phyloP scores from a whole-genome alignment of 2,888 invertebrate species.

The Adelognathus sp. region DNA sequence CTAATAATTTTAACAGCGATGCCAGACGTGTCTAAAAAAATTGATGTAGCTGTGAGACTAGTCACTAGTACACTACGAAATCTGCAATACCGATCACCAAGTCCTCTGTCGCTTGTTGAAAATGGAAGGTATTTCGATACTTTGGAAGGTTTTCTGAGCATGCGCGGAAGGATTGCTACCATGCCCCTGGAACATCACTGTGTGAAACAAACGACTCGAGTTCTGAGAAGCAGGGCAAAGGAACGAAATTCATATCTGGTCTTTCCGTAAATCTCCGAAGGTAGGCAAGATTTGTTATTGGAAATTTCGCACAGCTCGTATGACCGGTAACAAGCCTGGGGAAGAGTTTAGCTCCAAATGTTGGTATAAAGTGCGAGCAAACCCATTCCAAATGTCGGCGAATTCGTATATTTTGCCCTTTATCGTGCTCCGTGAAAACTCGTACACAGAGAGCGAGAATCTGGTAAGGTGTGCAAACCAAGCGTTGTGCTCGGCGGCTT shows the following conservation, averaged over 20 bases:
- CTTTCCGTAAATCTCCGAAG: not conserved
- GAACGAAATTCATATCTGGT: not conserved
- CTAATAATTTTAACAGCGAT: no score
- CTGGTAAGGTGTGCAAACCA: conserved; percentile 6
- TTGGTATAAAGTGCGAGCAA: conserved; percentile 3
- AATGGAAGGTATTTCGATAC: no score
- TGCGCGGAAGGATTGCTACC: no score
- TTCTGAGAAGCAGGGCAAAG: no score
- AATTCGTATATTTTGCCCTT: conserved; percentile 24
- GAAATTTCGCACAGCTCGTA: not conserved
- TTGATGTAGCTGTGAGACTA: no score
- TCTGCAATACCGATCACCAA: no score
- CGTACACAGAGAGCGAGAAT: conserved; percentile 22
- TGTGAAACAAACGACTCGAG: no score
- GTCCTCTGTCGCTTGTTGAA: no score
- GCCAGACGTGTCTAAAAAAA: no score
- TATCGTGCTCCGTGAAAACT: no score
- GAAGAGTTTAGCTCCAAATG: not conserved
- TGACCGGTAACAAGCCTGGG: not conserved
- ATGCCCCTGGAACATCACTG: not conserved
- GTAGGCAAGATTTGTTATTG: conserved; percentile 21
- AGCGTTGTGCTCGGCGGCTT: conserved; percentile 48
- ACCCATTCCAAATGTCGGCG: conserved; percentile 16
- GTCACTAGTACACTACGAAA: no score
- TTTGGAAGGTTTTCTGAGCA: no score